A percentile compares a stretch with the other conserved stretches of the same genome.
phyloP scores from a whole-genome alignment of 2,888 invertebrate genomes.

The Norana najaformis region DNA sequence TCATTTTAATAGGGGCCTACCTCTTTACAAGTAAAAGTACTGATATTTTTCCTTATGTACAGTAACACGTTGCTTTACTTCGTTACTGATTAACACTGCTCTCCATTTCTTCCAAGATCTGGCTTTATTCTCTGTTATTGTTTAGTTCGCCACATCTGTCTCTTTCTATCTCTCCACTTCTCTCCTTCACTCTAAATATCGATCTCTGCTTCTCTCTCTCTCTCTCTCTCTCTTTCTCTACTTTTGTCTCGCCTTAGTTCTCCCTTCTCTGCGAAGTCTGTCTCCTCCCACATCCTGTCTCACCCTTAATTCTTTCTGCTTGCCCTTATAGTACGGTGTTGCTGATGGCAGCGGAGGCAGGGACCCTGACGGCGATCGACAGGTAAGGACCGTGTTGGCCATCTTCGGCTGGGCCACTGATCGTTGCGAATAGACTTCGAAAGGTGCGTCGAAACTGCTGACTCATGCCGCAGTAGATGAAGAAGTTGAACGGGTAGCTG shows the following conservation, averaged over 20 bases:
- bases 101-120: no score
- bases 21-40: no score
- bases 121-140: no score
- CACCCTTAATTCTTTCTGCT: no score
- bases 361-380: background rate
- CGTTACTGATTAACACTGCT: no score
- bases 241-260: background rate
- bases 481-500: slow-evolving; percentile 90
- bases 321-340: background rate
- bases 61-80: no score
- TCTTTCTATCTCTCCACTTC: no score
- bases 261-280: no score
- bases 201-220: background rate
- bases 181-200: background rate
- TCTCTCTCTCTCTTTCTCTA: background rate
- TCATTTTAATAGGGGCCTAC: no score
- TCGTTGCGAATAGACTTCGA: slow-evolving; percentile 66
- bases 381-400: background rate
- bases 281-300: background rate
- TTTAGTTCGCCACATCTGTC: no score
- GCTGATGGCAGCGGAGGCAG: background rate
- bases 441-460: slow-evolving; percentile 91
- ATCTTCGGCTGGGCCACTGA: background rate
- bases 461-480: slow-evolving; percentile 94
- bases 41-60: no score